Conservation (phyloP, 1,140 invertebrate species). For the Liolophura sinensis region DNA sequence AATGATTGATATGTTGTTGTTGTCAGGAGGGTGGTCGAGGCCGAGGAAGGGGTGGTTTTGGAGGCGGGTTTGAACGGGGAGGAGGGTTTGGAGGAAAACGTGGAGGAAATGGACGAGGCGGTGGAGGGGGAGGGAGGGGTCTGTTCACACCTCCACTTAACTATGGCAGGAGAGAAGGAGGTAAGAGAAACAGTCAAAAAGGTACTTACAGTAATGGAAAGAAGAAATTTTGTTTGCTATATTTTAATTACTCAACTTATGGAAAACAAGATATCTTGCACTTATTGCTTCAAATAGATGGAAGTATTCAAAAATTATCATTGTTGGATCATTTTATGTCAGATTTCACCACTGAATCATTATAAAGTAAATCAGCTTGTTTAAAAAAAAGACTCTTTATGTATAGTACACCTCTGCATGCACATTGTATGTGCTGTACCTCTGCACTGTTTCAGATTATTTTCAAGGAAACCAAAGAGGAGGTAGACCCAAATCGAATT, state of each 20-base stretch:
- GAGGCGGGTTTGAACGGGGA: slow-evolving; percentile 26
- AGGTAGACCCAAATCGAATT: slow-evolving; percentile 6
- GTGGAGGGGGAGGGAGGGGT: slow-evolving; percentile 28
- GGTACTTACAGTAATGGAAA: slow-evolving; percentile 11
- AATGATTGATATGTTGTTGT: neutral
- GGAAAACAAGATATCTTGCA: neutral
- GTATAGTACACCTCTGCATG: no score
- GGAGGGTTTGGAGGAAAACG: slow-evolving; percentile 44
- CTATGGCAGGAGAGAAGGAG: slow-evolving; percentile 37
- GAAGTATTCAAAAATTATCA: neutral
- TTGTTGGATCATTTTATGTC: neutral
- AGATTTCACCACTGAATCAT: slow-evolving; percentile 2
- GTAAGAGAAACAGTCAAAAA: slow-evolving; percentile 15
- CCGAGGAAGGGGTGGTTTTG: slow-evolving; percentile 14
- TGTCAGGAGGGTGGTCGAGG: slow-evolving; percentile 22
- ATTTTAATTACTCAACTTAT: neutral
- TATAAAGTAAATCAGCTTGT: slow-evolving; percentile 3
- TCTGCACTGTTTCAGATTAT: neutral
- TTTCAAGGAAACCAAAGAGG: slow-evolving; percentile 5
- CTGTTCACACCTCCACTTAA: slow-evolving; percentile 51
- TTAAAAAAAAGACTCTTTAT: no score
- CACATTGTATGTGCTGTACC: no score
- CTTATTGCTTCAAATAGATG: no score
- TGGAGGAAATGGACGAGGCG: slow-evolving; percentile 26
- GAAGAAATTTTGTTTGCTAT: neutral